Base-by-base conservation (phyloP, 2,888 invertebrate species). In the Lasius fuliginosus region DNA sequence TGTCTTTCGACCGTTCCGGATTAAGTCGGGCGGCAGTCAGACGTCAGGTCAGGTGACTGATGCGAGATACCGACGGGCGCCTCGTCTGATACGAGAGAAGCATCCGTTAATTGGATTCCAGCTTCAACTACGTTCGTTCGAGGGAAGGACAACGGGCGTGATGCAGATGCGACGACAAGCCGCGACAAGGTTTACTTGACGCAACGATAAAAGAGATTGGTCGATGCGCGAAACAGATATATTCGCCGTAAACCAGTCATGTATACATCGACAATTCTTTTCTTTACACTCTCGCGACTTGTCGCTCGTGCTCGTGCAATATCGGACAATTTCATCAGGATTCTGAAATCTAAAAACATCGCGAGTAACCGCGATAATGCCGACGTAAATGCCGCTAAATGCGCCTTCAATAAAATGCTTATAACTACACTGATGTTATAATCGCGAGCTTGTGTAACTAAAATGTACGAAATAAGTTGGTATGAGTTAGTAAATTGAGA, bases 61-160 rank as follows among this genome's bases (percentile, higher is more conserved):
- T 91, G 89, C 82, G 68, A 69, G 77, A 85, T 69, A 76, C 85
- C 82, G 79, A 84, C 71, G 86, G 91, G 87, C 85, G n/a, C 68
- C 8, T 33, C 27, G 58, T 42, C 69, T 58, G 68, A 79, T 89
- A 85, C 88, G 82, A 74, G 60, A 69, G 68, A 82, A 77, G 86
- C 84, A 88, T 86, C 83, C 84, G 87, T 90, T 92, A 92, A 92
- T 92, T 92, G 92, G 91, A 92, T 92, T 91, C 90, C 88, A 86
- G 79, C 87, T 86, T 87, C 68, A 46, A 74, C 46, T 53, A 56
- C 62, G 75, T 82, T 69, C 40, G 49, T 62, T 40, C 36, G 73
- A 60, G 77, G 46, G 53, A 56, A 18, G 58, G 9, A 75, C 65
- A 46, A 46, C 36, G 77, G 49, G 49, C 56, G 75, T 65, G 74